phyloP scores from a whole-genome alignment of 2,797 vertebrate species.

The Luscinia megarhynchos region DNA sequence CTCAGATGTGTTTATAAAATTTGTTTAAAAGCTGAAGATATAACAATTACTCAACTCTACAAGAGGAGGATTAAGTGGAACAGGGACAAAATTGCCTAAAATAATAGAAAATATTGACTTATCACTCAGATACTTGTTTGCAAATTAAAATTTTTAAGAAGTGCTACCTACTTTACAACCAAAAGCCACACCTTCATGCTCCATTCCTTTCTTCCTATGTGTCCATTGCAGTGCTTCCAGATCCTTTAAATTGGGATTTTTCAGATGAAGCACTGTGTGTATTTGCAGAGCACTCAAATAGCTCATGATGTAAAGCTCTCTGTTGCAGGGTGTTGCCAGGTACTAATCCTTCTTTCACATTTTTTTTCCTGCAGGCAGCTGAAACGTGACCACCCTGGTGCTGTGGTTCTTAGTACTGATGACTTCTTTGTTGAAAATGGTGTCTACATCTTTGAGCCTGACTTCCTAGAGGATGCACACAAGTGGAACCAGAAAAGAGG shows the following conservation, averaged over 20 bases:
- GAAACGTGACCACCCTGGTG: slow-evolving; percentile 74
- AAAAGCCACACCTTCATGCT: not conserved
- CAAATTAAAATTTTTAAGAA: not conserved
- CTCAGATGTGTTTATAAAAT: not conserved
- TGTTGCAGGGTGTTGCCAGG: not conserved
- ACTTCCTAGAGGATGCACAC: slow-evolving; percentile 80
- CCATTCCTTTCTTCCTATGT: not conserved
- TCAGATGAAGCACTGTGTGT: not conserved
- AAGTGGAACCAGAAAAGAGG: slow-evolving; percentile 84
- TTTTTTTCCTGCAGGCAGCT: slow-evolving; percentile 67
- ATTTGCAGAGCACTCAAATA: not conserved
- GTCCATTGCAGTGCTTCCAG: not conserved
- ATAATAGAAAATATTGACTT: not conserved
- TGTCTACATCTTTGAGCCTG: slow-evolving; percentile 76
- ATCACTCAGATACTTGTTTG: not conserved
- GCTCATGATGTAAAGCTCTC: not conserved
- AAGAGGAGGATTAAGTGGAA: not conserved
- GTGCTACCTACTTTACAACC: not conserved
- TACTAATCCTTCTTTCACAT: not conserved
- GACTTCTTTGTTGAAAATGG: slow-evolving; percentile 79
- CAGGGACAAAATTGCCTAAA: not conserved
- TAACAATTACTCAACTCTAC: not conserved
- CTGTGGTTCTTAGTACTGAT: slow-evolving; percentile 82
- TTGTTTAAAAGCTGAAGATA: not conserved
- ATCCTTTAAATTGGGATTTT: not conserved